Percentiles rank a stretch among this genome's conserved stretches.
These are phyloP conservation scores for Falco peregrinus DNA, from an alignment of 2,797 vertebrate species.

Conservation along the genomic window DNA sequence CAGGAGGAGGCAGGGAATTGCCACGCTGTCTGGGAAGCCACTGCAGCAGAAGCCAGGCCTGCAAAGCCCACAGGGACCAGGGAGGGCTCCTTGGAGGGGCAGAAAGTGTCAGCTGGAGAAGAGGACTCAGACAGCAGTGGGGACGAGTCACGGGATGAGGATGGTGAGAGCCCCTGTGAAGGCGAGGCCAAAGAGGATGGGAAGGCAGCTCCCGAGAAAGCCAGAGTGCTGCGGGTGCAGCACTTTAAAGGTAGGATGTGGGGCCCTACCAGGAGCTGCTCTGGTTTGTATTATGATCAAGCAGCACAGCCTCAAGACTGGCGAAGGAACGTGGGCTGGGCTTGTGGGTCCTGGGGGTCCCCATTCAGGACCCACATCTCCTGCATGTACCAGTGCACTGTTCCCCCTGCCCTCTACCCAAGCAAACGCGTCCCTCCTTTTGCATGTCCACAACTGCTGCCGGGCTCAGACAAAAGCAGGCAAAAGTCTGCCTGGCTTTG, in stretches of 20 bases:
- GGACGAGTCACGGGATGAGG: not conserved
- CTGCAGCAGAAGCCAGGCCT: not conserved
- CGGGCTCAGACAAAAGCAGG: not conserved
- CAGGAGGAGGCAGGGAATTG: not conserved
- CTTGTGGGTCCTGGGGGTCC: not conserved
- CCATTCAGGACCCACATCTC: not conserved
- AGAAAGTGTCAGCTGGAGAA: not conserved
- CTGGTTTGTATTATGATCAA: not conserved
- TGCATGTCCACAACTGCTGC: accelerated
- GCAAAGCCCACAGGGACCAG: not conserved
- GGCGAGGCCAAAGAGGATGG: not conserved
- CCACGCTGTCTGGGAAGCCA: constrained; percentile 17
- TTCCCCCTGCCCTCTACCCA: not conserved
- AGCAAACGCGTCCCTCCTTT: accelerated
- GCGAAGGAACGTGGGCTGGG: accelerated
- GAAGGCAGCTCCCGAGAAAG: constrained; percentile 12
- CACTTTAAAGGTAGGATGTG: constrained; percentile 78
- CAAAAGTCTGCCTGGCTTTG: not conserved
- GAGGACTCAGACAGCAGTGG: not conserved
- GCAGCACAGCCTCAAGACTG: not conserved
- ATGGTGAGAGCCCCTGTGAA: not conserved
- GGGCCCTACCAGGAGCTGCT: not conserved
- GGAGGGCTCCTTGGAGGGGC: not conserved
- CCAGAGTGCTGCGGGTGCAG: not conserved
- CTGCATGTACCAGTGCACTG: not conserved